phyloP scores from a whole-genome alignment of 2,113 vertebrate genomes.

The Chloropsis cyanopogon region DNA sequence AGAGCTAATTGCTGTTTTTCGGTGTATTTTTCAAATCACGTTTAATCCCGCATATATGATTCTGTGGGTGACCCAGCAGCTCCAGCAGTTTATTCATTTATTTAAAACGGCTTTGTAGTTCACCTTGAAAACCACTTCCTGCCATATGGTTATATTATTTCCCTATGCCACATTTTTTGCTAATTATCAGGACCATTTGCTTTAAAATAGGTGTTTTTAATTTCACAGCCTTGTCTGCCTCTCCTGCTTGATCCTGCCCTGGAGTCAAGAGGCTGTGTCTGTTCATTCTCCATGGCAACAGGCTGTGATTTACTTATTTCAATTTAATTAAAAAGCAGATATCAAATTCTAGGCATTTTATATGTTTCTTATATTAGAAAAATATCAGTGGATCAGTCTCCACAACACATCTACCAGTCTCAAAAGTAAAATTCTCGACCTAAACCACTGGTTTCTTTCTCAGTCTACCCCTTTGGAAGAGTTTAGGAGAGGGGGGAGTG shows the following conservation, averaged over 20 bases:
- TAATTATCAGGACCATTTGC: constrained; percentile 55
- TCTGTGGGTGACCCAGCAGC: neutral
- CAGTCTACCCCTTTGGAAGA: neutral
- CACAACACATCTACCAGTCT: neutral
- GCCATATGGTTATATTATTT: constrained; percentile 43
- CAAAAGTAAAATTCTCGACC: neutral
- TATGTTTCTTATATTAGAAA: constrained; percentile 42
- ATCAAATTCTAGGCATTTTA: constrained; percentile 61
- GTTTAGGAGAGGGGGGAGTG: neutral
- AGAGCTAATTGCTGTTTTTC: neutral
- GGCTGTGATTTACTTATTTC: constrained; percentile 67
- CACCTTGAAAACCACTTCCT: constrained; percentile 60
- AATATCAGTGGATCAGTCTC: constrained; percentile 16
- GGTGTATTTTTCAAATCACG: neutral
- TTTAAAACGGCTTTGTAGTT: constrained; percentile 51
- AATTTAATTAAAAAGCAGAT: constrained; percentile 69
- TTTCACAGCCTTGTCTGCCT: constrained; percentile 60
- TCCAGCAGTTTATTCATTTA: constrained; percentile 44
- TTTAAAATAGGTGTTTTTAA: constrained; percentile 68
- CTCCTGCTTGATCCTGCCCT: constrained; percentile 49
- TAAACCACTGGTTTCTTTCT: neutral
- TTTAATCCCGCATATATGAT: constrained; percentile 2
- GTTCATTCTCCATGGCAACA: constrained; percentile 72
- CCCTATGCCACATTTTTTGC: constrained; percentile 26
- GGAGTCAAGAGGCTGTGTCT: constrained; percentile 51